A percentile compares a stretch with the other conserved stretches of the same genome.
Conservation (phyloP, 37 sponge, comb jelly and placozoan genomes). For the Lycopodina hypogea region DNA sequence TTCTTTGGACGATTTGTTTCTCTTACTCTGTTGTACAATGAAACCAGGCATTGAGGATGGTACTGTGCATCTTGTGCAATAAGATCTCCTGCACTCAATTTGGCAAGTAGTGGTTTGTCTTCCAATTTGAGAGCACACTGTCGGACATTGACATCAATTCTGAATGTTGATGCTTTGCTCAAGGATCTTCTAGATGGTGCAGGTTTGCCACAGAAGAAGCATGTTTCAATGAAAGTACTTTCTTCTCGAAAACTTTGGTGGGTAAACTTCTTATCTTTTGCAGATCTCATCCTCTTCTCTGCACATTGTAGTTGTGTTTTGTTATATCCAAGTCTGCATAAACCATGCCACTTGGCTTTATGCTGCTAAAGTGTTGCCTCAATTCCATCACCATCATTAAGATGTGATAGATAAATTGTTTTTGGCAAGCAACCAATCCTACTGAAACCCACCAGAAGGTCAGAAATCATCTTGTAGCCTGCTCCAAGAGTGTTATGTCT, state of each 20-base stretch:
- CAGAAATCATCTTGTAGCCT: no score
- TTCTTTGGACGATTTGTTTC: background rate
- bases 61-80: slow-evolving; percentile 41
- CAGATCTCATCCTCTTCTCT: no score
- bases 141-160: slow-evolving; percentile 14
- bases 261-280: no score
- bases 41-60: slow-evolving; percentile 11
- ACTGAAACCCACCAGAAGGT: background rate
- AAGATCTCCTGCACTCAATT: slow-evolving; percentile 11
- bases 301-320: background rate
- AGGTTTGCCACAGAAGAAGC: background rate
- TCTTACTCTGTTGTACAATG: slow-evolving; percentile 34
- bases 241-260: background rate
- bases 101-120: background rate
- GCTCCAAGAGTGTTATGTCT: no score
- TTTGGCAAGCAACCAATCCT: background rate
- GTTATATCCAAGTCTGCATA: background rate
- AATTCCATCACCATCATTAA: background rate
- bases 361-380: background rate
- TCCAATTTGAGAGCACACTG: slow-evolving; percentile 22
- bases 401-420: no score
- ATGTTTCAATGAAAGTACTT: background rate
- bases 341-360: slow-evolving; percentile 4
- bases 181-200: background rate
- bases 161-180: slow-evolving; percentile 31